Base-by-base conservation (phyloP, 2,113 vertebrate species). In the Oophaga pumilio region DNA sequence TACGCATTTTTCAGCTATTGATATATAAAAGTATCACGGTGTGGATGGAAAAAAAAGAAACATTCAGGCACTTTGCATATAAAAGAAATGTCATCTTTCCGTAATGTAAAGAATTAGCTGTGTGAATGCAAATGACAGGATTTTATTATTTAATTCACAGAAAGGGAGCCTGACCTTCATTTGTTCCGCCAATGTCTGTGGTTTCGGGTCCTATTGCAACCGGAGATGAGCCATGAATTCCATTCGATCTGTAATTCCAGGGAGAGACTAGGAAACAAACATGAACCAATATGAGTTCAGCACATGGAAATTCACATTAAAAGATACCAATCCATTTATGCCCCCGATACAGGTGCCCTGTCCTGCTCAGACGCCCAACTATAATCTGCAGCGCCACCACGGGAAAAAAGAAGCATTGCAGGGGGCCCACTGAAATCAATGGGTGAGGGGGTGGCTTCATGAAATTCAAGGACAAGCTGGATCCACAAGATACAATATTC, bases 241-340 rank as follows among this genome's bases (percentile, higher is more conserved):
- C 86, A 76, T 88, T 88, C n/a, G 86, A 64, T 83, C 80, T 82
- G 60, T 83, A 76, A 76, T 50, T 76, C 86, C 86, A 83, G 33
- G 86, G 59, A 76, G 80, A 83, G n/a, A 76, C 80, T 88, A 88
- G 6, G 33, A 66, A 76, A 60, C 24, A 87, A 80, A 74, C 22
- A 62, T 5, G 76, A 18, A 77, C 43, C 26, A 49, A 14, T 33
- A 64, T 18, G 49, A 68, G 22, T 10, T 52, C 62, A 26, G 4
- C 33, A 43, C 33, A 43, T 5, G 33, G 33, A 43, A 43, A 43
- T 43, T 43, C 33, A 43, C 33, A 43, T 43, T 43, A 43, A 43
- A 43, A 43, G 33, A 43, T 43, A 43, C 33, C 33, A 5, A 43
- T 43, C 33, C 33, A 43, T 43, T 4, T 43, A 43, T 43, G 33